A percentile compares a stretch with the other conserved stretches of the same genome.
Evolutionary conservation across 2,888 invertebrate species (phyloP).

Genomic region (Ichneumoninae sp.): DNA sequence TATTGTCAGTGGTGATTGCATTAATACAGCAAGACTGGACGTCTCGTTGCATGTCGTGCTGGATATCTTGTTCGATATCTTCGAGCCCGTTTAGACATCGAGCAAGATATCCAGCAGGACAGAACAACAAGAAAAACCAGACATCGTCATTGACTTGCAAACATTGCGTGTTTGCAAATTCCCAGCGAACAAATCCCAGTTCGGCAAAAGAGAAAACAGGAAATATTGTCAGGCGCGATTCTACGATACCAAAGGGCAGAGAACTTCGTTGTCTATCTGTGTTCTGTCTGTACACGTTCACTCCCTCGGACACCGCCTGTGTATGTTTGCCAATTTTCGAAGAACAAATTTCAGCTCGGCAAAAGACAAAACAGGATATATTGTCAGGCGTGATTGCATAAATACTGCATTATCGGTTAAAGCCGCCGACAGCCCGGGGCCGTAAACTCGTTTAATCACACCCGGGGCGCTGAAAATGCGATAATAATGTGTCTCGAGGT

Average conservation of each 20-base stretch:
- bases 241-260: neutral
- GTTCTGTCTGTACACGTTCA: neutral
- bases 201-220: too few species aligned
- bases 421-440: slow-evolving; percentile 10
- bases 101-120: too few species aligned
- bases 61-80: too few species aligned
- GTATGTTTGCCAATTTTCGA: neutral
- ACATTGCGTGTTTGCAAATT: too few species aligned
- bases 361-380: slow-evolving; percentile 20
- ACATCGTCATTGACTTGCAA: too few species aligned
- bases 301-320: neutral
- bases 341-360: neutral
- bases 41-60: too few species aligned
- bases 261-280: neutral
- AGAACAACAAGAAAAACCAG: too few species aligned
- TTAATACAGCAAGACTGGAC: slow-evolving; percentile 20
- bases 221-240: too few species aligned
- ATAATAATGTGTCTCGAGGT: slow-evolving; percentile 48
- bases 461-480: slow-evolving; percentile 13
- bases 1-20: slow-evolving; percentile 27
- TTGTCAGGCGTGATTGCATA: slow-evolving; percentile 33
- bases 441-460: slow-evolving; percentile 37
- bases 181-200: too few species aligned
- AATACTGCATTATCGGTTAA: slow-evolving; percentile 40
- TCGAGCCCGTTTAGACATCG: too few species aligned